Percentiles rank a stretch among this genome's conserved stretches.
These are phyloP conservation scores for Drosophila buzzatii DNA, from an alignment of 2,888 invertebrate genomes.

Conservation along the genomic window DNA sequence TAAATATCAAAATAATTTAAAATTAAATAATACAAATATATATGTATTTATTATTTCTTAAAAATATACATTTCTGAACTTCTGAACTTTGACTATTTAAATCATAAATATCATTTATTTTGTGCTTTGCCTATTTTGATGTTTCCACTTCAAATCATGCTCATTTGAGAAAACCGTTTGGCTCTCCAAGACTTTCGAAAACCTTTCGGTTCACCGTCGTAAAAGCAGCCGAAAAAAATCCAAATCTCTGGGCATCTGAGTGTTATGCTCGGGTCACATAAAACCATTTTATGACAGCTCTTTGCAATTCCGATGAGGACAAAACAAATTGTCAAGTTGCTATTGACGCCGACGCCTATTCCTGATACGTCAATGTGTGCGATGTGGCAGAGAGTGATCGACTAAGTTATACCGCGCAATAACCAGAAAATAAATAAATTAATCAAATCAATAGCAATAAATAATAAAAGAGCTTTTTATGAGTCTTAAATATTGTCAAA, in stretches of 20 bases:
- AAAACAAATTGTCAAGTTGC: conserved; percentile 18
- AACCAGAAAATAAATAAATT: no score
- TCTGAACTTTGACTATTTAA: not conserved
- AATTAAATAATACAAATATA: not conserved
- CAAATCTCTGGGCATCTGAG: conserved; percentile 13
- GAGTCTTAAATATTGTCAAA: no score
- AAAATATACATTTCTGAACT: not conserved
- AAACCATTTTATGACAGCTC: conserved; percentile 48
- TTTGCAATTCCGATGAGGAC: conserved; percentile 26
- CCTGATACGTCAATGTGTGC: not conserved
- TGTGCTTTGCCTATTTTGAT: not conserved
- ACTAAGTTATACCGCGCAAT: conserved; percentile 1
- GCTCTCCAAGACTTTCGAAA: not conserved
- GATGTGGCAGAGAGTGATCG: not conserved
- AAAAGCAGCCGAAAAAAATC: not conserved
- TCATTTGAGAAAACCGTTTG: not conserved
- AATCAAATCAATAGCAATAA: no score
- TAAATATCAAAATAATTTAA: not conserved
- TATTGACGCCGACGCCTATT: conserved; percentile 22
- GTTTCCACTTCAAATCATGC: not conserved
- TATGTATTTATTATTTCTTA: no score
- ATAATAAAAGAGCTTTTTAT: no score
- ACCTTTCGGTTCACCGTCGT: conserved; percentile 23
- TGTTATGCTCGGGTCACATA: conserved; percentile 31
- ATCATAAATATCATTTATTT: not conserved